These are phyloP conservation scores for Pleuronectes platessa DNA, from an alignment of 2,113 vertebrate species.

Conservation along the genomic window DNA sequence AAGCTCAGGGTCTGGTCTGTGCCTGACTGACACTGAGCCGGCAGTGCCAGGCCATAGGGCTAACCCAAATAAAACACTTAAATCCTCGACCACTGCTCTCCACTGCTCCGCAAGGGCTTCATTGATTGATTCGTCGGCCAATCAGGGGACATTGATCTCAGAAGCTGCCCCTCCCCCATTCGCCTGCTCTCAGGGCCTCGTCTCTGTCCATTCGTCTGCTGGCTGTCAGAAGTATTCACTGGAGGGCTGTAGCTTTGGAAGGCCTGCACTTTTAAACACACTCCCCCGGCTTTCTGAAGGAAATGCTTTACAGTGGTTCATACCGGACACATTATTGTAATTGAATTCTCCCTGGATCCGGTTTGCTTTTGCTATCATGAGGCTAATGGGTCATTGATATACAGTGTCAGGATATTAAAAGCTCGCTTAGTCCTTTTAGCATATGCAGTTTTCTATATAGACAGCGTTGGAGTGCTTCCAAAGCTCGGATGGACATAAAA, in stretches of 20 bases:
- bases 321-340: slow-evolving; percentile 19
- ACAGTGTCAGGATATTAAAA: slow-evolving; percentile 10
- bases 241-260: slow-evolving; percentile 51
- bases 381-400: slow-evolving; percentile 12
- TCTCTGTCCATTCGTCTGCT: slow-evolving; percentile 71
- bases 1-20: slow-evolving; percentile 27
- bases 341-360: slow-evolving; percentile 13
- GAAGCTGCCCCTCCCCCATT: slow-evolving; percentile 17
- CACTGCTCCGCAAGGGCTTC: slow-evolving; percentile 65
- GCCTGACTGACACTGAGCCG: slow-evolving; percentile 67
- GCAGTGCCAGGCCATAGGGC: slow-evolving; percentile 57
- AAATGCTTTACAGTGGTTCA: slow-evolving; percentile 2
- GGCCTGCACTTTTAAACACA: slow-evolving; percentile 50
- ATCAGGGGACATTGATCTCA: slow-evolving; percentile 78
- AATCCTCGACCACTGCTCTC: slow-evolving; percentile 68
- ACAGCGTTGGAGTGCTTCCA: neutral
- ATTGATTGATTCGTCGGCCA: slow-evolving; percentile 79
- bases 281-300: slow-evolving; percentile 27
- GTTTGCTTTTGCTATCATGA: slow-evolving; percentile 1
- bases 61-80: slow-evolving; percentile 80
- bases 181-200: slow-evolving; percentile 52
- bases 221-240: slow-evolving; percentile 73
- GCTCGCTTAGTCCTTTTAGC: neutral
- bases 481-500: neutral
- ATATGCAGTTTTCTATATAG: neutral